Evolutionary conservation across 2,797 vertebrate genomes (phyloP).

Genomic region (Pachyuromys duprasi): DNA sequence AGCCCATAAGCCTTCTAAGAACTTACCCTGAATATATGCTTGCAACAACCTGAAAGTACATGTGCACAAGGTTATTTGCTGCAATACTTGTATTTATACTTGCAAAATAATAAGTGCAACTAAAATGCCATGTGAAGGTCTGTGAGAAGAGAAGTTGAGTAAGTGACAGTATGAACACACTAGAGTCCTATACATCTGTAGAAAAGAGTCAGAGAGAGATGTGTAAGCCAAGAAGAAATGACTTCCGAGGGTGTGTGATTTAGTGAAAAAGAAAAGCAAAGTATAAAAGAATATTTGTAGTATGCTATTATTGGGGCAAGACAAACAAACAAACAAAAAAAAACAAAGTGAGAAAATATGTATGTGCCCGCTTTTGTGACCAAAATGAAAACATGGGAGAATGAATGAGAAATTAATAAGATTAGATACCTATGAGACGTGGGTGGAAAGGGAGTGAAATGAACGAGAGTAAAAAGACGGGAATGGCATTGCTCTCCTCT

Average conservation of each 20-base stretch:
- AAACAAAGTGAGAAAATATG: conserved; percentile 1
- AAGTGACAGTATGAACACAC: not conserved
- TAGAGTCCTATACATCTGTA: not conserved
- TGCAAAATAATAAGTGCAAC: conserved; percentile 5
- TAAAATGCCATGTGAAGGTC: not conserved
- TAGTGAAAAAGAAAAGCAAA: conserved; percentile 29
- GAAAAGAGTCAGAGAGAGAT: not conserved
- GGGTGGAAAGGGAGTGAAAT: not conserved
- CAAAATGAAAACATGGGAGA: not conserved
- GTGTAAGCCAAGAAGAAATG: not conserved
- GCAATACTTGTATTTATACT: conserved; percentile 19
- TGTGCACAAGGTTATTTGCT: not conserved
- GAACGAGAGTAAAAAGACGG: not conserved
- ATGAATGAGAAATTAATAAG: conserved; percentile 40
- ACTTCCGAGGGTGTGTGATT: conserved; percentile 21
- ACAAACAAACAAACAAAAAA: not conserved
- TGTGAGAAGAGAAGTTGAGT: not conserved
- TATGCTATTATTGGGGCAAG: not conserved
- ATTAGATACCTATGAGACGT: not conserved
- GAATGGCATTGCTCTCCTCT: not conserved
- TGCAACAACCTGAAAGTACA: conserved; percentile 6
- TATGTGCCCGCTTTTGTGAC: not conserved
- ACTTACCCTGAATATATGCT: not conserved
- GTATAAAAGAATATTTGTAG: not conserved
- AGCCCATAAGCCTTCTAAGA: not conserved